These are phyloP conservation scores for Leptura quadrifasciata DNA, from an alignment of 2,888 invertebrate species.

Conservation along the genomic window DNA sequence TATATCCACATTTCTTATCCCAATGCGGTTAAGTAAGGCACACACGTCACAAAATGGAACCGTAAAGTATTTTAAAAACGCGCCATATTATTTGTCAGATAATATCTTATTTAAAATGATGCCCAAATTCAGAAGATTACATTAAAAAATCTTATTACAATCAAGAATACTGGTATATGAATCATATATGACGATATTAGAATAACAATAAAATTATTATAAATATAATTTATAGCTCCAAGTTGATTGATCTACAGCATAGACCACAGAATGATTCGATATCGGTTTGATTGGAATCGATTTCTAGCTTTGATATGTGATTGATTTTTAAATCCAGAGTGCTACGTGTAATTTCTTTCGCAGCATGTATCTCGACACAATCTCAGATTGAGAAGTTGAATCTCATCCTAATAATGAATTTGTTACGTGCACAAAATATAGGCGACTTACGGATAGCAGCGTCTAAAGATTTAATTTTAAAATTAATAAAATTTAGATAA, in stretches of 20 bases:
- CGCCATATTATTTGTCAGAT: neutral
- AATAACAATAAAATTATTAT: constrained; percentile 37
- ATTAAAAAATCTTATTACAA: constrained; percentile 25
- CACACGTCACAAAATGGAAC: neutral
- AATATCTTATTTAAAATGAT: constrained; percentile 22
- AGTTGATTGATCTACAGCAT: constrained; percentile 28
- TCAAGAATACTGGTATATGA: constrained; percentile 16
- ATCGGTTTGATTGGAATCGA: constrained; percentile 56
- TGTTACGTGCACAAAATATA: constrained; percentile 52
- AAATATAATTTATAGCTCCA: constrained; percentile 32
- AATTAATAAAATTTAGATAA: constrained; percentile 55
- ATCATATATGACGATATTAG: constrained; percentile 35
- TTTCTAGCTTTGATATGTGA: constrained; percentile 59
- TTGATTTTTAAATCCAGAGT: constrained; percentile 64
- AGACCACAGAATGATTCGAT: constrained; percentile 31
- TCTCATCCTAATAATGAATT: constrained; percentile 56
- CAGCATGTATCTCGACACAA: constrained; percentile 62
- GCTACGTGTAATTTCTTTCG: constrained; percentile 63
- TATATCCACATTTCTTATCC: neutral
- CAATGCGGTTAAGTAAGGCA: no score
- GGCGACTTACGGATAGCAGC: constrained; percentile 49
- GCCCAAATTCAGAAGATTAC: constrained; percentile 30
- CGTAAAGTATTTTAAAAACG: neutral
- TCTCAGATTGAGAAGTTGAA: constrained; percentile 54
- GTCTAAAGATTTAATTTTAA: constrained; percentile 56